Evolutionary conservation across 2,888 invertebrate genomes (phyloP), one percentile per base, ranked within the genome.

Genomic region (Drosophila koepferae): DNA sequence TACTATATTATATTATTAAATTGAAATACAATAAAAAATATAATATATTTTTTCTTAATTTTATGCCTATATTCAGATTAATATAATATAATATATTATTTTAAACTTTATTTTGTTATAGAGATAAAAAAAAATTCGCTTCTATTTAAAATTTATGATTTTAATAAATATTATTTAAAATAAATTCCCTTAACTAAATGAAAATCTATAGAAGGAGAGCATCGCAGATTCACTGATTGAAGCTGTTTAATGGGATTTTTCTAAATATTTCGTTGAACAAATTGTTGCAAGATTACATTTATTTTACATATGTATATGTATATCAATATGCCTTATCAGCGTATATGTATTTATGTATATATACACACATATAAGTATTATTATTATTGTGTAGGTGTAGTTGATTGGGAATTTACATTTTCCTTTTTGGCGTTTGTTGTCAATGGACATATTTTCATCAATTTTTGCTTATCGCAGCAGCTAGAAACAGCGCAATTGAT

Each of bases 391-490:
- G 66, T 65, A 53, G 66, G 72, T 46, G 53, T 46, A 34, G 10
- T 18, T 12, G 28, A 48, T 60, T 48, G 49, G 48, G 18, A 31
- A 43, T 43, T 31, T 9, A 23, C 23, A 20, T 58, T 40, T 56
- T 12, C 49, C 1, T 1, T 1, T 7, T 14, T 40, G 23, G 3
- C n/a, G 59, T 10, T 60, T 53, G 23, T 60, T 61, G 34, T 54
- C 31, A 48, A 40, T 54, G 38, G 23, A 34, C 1, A 7, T 36
- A 3, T 16, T 58, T 55, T 55, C 28, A n/a, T 10, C 54, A 28
- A 43, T 34, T 41, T 38, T 41, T 55, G 23, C 49, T 74, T 69
- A 74, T 74, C 46, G 38, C 23, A 7, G 40, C 16, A 51, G 44
- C 44, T 44, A 36, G 28, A 67, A 68, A 58, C 49, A 56, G 56